Evolutionary conservation across 2,797 vertebrate genomes (phyloP).

Genomic region (Lutjanus campechanus): DNA sequence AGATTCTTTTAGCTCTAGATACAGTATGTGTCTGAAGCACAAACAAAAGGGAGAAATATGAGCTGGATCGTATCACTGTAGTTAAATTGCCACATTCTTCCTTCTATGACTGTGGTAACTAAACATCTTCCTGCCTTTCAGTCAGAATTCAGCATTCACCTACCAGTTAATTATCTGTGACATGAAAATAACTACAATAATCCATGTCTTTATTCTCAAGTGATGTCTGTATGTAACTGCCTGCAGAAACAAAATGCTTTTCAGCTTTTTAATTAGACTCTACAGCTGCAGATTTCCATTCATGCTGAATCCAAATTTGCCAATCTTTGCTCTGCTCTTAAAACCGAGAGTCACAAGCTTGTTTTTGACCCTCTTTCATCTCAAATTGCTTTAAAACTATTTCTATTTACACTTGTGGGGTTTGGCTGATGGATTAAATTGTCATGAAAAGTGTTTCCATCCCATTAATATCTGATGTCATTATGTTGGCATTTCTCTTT

Average conservation of each 20-base stretch:
- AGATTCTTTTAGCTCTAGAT: conserved; percentile 8
- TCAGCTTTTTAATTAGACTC: conserved; percentile 6
- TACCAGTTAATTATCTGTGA: background rate
- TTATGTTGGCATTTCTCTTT: conserved; percentile 42
- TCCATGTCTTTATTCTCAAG: background rate
- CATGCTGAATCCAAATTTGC: background rate
- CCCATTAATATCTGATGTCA: conserved; percentile 70
- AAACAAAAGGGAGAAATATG: conserved; percentile 10
- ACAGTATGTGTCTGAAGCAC: background rate
- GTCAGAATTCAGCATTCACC: background rate
- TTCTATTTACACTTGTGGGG: conserved; percentile 33
- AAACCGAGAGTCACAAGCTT: conserved; percentile 10
- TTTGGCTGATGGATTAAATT: conserved; percentile 54
- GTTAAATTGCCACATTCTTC: background rate
- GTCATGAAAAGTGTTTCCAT: conserved; percentile 59
- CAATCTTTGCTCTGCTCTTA: background rate
- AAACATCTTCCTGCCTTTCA: conserved; percentile 3
- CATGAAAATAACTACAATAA: background rate
- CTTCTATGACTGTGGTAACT: background rate
- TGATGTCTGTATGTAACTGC: background rate
- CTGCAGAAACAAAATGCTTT: conserved; percentile 12
- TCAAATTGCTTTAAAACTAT: conserved; percentile 20
- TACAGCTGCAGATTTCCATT: conserved; percentile 5
- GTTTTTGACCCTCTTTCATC: background rate
- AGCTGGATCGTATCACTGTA: background rate